Evolutionary conservation across 2,888 invertebrate genomes (phyloP), one percentile per base, ranked within the genome.

Genomic region (Cenopis cana): DNA sequence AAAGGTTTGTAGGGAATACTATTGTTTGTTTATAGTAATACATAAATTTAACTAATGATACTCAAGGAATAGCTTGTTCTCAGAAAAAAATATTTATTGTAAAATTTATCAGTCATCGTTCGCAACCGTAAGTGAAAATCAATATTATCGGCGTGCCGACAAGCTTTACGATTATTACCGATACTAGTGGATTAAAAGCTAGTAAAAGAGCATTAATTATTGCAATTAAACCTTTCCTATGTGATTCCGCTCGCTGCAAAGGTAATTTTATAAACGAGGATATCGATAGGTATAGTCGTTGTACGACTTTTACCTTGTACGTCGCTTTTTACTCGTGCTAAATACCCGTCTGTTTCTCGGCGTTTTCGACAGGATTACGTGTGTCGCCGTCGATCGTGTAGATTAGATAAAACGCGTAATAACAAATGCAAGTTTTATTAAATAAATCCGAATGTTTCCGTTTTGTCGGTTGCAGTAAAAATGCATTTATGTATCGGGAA

Each of bases 81-180:
- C 33, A 8, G 5, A 33, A 33, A 33, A 33, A 33, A 8, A 8
- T 8, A 33, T 33, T 33, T 5, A 33, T 8, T 5, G 24, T 33
- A 5, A 17, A 24, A 64, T n/a, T 64, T 56, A 56, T 49, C 41
- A 36, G 54, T 10, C 64, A 69, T 56, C 62, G 52, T 50, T 18
- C 20, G 56, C 24, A 61, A 10, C 68, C n/a, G 68, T 68, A 68
- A 61, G 68, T 68, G 33, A 69, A 81, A 81, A 81, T 81, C 81
- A 83, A 87, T 88, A 85, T 88, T 88, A 85, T 83, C 83, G 76
- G 81, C 83, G 86, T 82, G 84, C 82, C 86, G 85, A 89, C 90
- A 85, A 83, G 85, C 81, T 91, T 90, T 91, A 91, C 89, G 90
- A 89, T 90, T 88, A 88, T 89, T 78, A 88, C 80, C 78, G 80